Base-by-base conservation (phyloP, 2,113 vertebrate species). In the Seriola quinqueradiata region DNA sequence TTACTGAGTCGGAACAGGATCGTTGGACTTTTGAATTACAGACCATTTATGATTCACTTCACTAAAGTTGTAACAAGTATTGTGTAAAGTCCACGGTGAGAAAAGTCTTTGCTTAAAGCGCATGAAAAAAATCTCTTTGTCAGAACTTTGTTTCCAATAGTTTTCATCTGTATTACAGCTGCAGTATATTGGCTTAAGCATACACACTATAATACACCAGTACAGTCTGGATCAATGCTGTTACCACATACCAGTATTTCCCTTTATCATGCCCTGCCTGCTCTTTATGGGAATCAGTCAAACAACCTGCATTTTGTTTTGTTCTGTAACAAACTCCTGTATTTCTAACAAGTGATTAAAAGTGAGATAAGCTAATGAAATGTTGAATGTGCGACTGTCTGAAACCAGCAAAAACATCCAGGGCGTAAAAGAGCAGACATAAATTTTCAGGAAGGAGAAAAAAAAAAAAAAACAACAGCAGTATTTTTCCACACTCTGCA, bases 401-500 rank as follows among this genome's bases (percentile, higher is more conserved):
- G 7, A 58, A 58, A 79, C 11, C 34, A 71, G 42, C 21, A 46
- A 58, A 88, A 78, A 66, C 84, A 70, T 77, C 32, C 71, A 70
- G 55, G 64, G 69, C 4, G 11, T 83, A 48, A 75, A 88, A 72
- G 48, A 57, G 34, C 46, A 69, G n/a, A 81, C 38, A 1, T 82
- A 67, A 25, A 82, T 81, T 82, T 88, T 67, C 55, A 17, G 19
- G 48, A 17, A 38, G 17, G 28, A 28, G 28, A 28, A 28, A 34
- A 67, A 70, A 77, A 70, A 70, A 75, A 75, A 83, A 83, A 77
- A 54, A 76, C 81, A 69, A 50, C 75, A 52, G 77, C 87, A n/a
- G 84, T 89, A 46, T 76, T 92, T 92, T 90, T 89, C 85, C 83
- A 87, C 85, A 50, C 70, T 61, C 75, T 87, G 72, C 84, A 77